Conservation (phyloP, 2,797 vertebrate genomes). For the Scolopax bukidnonensis region DNA sequence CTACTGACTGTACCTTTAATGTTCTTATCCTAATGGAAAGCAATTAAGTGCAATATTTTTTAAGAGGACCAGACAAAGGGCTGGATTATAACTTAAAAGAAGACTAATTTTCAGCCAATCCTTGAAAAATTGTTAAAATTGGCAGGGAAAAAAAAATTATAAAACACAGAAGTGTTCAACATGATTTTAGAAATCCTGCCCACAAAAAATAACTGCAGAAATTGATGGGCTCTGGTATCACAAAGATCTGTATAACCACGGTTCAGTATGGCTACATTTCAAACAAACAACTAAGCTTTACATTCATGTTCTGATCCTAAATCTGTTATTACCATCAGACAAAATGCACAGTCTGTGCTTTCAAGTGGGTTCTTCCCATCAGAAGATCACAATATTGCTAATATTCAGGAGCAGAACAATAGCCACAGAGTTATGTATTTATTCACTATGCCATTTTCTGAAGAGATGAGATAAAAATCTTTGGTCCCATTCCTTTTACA, state of each 20-base stretch:
- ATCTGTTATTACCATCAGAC: not conserved
- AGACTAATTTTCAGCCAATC: not conserved
- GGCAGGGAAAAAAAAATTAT: not conserved
- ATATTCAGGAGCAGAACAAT: not conserved
- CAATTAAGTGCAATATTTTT: constrained; percentile 32
- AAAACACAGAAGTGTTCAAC: not conserved
- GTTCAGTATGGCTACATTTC: not conserved
- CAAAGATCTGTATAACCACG: not conserved
- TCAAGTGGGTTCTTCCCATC: not conserved
- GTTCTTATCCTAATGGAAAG: constrained; percentile 4
- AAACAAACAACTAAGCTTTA: not conserved
- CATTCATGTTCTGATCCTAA: not conserved
- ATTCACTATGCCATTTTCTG: not conserved
- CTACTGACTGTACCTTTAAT: not conserved
- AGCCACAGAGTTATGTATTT: not conserved
- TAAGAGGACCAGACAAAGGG: not conserved
- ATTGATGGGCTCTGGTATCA: not conserved
- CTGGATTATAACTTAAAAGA: not conserved
- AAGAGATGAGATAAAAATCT: not conserved
- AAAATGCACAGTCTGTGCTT: not conserved
- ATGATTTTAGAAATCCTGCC: not conserved
- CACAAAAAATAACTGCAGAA: not conserved
- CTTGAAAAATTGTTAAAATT: not conserved
- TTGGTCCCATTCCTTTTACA: not conserved
- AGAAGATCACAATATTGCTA: not conserved